Percentiles rank a stretch among this genome's conserved stretches.
phyloP scores from a whole-genome alignment of 2,888 invertebrate genomes.

The Encarsia formosa region DNA sequence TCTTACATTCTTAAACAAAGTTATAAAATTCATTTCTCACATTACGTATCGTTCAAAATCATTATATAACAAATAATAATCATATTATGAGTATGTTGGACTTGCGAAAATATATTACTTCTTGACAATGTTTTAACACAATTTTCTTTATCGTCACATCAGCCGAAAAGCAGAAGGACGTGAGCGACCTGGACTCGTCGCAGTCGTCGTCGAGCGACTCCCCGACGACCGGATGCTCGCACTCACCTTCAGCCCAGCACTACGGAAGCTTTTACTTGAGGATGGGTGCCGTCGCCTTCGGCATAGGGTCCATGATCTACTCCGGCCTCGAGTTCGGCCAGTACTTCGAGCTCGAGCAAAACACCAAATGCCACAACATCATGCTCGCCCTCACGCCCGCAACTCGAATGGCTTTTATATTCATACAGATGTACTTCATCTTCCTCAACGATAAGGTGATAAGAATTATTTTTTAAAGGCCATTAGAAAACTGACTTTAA shows the following conservation, averaged over 20 bases:
- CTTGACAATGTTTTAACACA: no score
- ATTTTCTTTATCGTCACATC: no score
- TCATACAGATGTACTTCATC: constrained; percentile 97
- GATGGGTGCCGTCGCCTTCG: constrained; percentile 93
- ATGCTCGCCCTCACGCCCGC: constrained; percentile 86
- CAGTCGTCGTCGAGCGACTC: constrained; percentile 48
- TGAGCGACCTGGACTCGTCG: constrained; percentile 49
- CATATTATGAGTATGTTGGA: no score
- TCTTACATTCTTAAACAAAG: no score
- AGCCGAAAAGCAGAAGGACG: constrained; percentile 47
- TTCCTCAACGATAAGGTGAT: constrained; percentile 92
- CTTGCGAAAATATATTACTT: no score
- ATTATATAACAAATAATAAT: no score
- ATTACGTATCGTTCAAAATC: no score
- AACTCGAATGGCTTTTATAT: constrained; percentile 91
- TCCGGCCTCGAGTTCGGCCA: constrained; percentile 92
- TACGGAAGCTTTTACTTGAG: constrained; percentile 90
- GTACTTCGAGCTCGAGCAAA: constrained; percentile 86
- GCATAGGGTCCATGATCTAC: constrained; percentile 95
- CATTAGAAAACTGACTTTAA: no score
- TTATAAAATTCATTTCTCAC: no score
- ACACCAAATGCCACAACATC: constrained; percentile 89
- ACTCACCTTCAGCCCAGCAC: constrained; percentile 59
- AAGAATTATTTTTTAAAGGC: background rate
- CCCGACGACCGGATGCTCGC: constrained; percentile 28